Base-by-base conservation (phyloP, 2,113 vertebrate genomes). In the Mus spicilegus region DNA sequence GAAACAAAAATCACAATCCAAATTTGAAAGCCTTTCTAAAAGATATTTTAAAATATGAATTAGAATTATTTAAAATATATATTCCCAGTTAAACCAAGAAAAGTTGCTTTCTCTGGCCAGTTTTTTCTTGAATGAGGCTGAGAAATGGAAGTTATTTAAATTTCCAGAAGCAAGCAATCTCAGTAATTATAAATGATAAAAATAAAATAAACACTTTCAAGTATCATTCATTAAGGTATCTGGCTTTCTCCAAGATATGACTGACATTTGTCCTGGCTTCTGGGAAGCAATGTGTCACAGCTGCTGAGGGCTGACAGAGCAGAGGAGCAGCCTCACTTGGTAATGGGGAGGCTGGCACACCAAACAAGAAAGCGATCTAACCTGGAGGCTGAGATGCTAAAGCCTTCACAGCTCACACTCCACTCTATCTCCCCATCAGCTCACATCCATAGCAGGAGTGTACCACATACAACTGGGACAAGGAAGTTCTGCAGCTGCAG, bases 121-220 rank as follows among this genome's bases (percentile, higher is more conserved):
- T 7, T 51, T 75, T 81, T 49, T 91, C 93, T 84, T n/a, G 0
- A 54, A 75, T 61, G 39, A 82, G 51, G 56, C 2, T 39, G 13
- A 94, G 28, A 91, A 86, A 93, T 36, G 9, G 26, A 92, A 91
- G 90, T 81, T 51, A 91, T 91, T 49, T 69, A 39, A 93, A 88
- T 89, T 94, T 95, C 81, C 86, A 93, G 88, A 93, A 96, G 16
- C 81, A 63, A 86, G 46, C 24, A 73, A 93, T 70, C 46, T 87
- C 70, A 86, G 56, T 42, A 39, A 85, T 46, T 42, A 85, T 85
- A 85, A 42, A 42, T 11, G 39, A 42, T 81, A 56, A 58, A 51
- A 51, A 49, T 12, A 58, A 51, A 51, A 49, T 12, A 76, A 49
- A 28, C 49, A 77, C 42, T 54, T 30, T 65, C 58, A 80, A 26